Evolutionary conservation across 2,113 vertebrate species (phyloP), one percentile per base, ranked within the genome.

Genomic region (Mastomys coucha): DNA sequence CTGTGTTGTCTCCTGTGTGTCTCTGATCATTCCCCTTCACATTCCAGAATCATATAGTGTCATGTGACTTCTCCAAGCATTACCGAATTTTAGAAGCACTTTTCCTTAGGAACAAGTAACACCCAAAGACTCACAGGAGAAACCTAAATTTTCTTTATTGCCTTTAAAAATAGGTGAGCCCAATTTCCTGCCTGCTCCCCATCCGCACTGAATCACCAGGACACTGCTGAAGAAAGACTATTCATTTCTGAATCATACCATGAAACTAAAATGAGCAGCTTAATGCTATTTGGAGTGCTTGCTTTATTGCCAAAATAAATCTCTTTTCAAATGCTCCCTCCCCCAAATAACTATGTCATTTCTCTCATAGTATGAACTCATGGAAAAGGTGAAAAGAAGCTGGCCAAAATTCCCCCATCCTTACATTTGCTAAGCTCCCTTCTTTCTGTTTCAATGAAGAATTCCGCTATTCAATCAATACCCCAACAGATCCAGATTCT

Each of bases 121-220:
- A 84, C 24, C 45, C 87, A 81, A 39, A 69, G 63, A 91, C 75
- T 91, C 49, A 31, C 77, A n/a, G 36, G 69, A 53, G 89, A 97
- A 87, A 92, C 7, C 33, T 75, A 84, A 67, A 49, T 6, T 63
- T 78, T 31, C n/a, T 69, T 92, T 88, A 53, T 45, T 69, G 75
- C 36, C 16, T 88, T 96, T 75, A 92, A 91, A 97, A 84, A 60
- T 67, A 84, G 36, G 26, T 85, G 39, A 80, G 6, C 31, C 45
- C 26, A 51, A 39, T 75, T 91, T 24, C 36, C 78, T 70, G 51
- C 78, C 53, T 77, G 33, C 51, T 49, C 8, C 5, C 77, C 49
- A 51, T 85, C 53, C 65, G n/a, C 67, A 51, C 19, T 36, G 33
- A 92, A 51, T 73, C 67, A 53, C 72, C 26, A n/a, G 76, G 84